Evolutionary conservation across 2,113 vertebrate species (phyloP), one percentile per base, ranked within the genome.

Genomic region (Cairina moschata): DNA sequence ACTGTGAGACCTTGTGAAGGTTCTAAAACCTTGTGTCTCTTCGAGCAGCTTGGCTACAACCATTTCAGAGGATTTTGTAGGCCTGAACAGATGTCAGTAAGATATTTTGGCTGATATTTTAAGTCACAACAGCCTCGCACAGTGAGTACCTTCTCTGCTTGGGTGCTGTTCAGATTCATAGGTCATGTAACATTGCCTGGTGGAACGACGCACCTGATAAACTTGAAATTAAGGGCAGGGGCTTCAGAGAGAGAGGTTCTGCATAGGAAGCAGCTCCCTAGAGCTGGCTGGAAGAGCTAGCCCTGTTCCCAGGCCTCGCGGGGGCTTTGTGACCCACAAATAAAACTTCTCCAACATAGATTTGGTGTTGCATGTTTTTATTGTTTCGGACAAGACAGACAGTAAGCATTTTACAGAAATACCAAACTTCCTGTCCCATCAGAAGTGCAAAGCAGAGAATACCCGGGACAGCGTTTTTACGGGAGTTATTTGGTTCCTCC

Each of bases 401-500:
- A 36, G 29, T 52, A 46, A 42, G 17, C 16, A n/a, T 60, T 46
- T 67, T 58, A 59, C 42, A 95, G 80, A 91, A 95, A 94, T 69
- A 86, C 81, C 85, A 94, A 90, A 94, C 38, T 32, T 91, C 62
- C 75, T 91, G 74, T 97, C 88, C 91, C 83, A 6, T 11, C 0
- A 0, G 82, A 42, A 59, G 31, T 0, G 7, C 40, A 28, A 79
- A 92, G 66, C 48, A 44, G 23, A 71, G 42, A 6, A 0, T 4
- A 20, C 21, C 31, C 0, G 6, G 89, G 93, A 93, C 86, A 86
- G 91, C 1, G 6, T 94, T 96, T 92, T 97, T 92, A 95, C 38
- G 7, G 90, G 90, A 95, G 95, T 86, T 86, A 84, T 86, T 95
- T 93, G 91, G 91, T 58, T 73, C 36, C 96, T 95, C 96, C 88